Evolutionary conservation across 2,797 vertebrate genomes (phyloP), one percentile per base, ranked within the genome.

Genomic region (Trachurus trachurus): DNA sequence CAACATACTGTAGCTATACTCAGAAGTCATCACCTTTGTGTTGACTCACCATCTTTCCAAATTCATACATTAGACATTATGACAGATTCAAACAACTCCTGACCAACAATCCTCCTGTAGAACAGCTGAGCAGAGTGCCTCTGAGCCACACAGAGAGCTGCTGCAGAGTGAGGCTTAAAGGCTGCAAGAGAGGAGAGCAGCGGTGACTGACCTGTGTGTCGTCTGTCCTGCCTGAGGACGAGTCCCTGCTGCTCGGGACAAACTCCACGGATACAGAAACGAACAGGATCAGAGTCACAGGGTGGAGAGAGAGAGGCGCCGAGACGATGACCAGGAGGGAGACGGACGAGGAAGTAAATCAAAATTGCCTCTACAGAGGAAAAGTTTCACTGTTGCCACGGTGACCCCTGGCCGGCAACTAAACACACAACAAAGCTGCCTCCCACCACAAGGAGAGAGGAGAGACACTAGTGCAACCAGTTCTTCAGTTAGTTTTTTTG

Each of bases 301-400:
- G 5, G n/a, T n/a, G n/a, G 26, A 3, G 0, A 45, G 34, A 66
- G 62, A 0, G 22, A 31, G n/a, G 3, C 21, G 6, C 15, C 6
- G 67, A 64, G 15, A 66, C n/a, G 26, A 6, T 9, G 6, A 21
- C 19, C 39, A 39, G 7, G 17, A 66, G 31, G 39, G 29, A 29
- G 6, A 59, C 42, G 19, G 15, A 22, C 9, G 67, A 65, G 64
- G 21, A 63, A 47, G 47, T 4, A 11, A 66, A 61, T 71, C 52
- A 61, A 39, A 71, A 59, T 0, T 4, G 12, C 6, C 21, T 19
- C 70, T 52, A 34, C 29, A 40, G 9, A 59, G 76, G 47, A 11
- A 44, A 83, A 65, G 80, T 85, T 85, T 87, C 69, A 62, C 72
- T 40, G 82, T 68, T 62, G 26, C 22, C 57, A 50, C 21, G 75